phyloP scores from a whole-genome alignment of 2,797 vertebrate species.

The Scyliorhinus canicula region DNA sequence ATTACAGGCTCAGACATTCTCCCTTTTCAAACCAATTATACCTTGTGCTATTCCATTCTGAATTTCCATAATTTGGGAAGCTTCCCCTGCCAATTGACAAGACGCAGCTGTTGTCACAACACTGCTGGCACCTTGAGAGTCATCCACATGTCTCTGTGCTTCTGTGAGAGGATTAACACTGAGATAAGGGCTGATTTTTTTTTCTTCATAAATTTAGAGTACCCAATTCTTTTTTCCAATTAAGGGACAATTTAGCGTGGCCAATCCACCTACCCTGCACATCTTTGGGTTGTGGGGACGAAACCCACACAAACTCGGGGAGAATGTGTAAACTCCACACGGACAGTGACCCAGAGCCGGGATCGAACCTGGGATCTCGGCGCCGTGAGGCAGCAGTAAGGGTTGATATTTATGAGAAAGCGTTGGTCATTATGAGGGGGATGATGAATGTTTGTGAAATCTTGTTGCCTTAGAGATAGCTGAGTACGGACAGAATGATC shows the following conservation, averaged over 20 bases:
- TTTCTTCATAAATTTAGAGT: too few species aligned
- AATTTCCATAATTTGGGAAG: neutral
- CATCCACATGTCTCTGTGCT: neutral
- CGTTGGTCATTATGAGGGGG: neutral
- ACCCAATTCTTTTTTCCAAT: too few species aligned
- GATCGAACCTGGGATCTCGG: too few species aligned
- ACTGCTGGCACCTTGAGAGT: neutral
- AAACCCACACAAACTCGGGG: too few species aligned
- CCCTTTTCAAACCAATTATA: neutral
- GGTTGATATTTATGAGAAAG: neutral
- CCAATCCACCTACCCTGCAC: too few species aligned
- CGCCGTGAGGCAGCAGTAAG: too few species aligned
- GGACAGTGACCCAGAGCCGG: too few species aligned
- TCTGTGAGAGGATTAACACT: neutral
- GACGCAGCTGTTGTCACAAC: neutral
- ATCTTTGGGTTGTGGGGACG: too few species aligned
- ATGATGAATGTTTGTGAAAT: neutral
- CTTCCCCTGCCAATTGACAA: neutral
- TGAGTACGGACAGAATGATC: too few species aligned
- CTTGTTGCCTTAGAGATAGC: neutral
- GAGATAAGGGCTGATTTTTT: too few species aligned
- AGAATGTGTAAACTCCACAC: too few species aligned
- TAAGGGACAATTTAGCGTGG: too few species aligned
- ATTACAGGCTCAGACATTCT: neutral
- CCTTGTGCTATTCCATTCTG: neutral